Evolutionary conservation across 2,888 invertebrate species (phyloP), one percentile per base, ranked within the genome.

Genomic region (Hypolimnas misippus): DNA sequence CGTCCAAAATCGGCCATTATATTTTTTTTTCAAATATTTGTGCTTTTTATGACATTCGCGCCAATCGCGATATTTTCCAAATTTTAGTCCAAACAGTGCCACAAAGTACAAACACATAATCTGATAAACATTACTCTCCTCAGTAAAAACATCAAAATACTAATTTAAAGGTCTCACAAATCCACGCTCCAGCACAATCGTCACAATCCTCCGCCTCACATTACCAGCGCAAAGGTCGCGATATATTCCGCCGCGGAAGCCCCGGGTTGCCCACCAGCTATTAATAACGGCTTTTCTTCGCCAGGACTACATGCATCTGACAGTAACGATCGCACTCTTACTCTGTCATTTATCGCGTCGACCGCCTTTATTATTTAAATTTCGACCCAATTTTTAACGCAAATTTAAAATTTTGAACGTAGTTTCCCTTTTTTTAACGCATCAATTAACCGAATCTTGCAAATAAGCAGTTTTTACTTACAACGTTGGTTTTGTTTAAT

Each of bases 241-340:
- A 83, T 85, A 84, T 77, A 79, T 85, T 82, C 79, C 78, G 79
- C 76, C 75, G 70, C 71, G 73, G 83, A 78, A 79, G 75, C 80
- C 82, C 74, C 75, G 74, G 78, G 81, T 79, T 76, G 79, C 77
- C 75, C 78, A 73, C 70, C 68, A 71, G 82, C 85, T 82, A 89
- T 89, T 89, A 89, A 87, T 89, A 89, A 87, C 78, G 77, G 81
- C 74, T 78, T 81, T 84, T 83, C 83, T 84, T 85, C 83, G 79
- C 83, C 79, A 76, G 76, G 76, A 75, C 75, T 82, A 78, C 81
- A 80, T 87, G 88, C 83, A 78, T 80, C 82, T 88, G 89, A 88
- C 89, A 87, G 86, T 88, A 86, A 87, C 86, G 87, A 86, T 83
- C 85, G 79, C 80, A 84, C 81, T 84, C 84, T 81, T 81, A 82